phyloP scores from a whole-genome alignment of 2,797 vertebrate species.

The Avahi laniger region DNA sequence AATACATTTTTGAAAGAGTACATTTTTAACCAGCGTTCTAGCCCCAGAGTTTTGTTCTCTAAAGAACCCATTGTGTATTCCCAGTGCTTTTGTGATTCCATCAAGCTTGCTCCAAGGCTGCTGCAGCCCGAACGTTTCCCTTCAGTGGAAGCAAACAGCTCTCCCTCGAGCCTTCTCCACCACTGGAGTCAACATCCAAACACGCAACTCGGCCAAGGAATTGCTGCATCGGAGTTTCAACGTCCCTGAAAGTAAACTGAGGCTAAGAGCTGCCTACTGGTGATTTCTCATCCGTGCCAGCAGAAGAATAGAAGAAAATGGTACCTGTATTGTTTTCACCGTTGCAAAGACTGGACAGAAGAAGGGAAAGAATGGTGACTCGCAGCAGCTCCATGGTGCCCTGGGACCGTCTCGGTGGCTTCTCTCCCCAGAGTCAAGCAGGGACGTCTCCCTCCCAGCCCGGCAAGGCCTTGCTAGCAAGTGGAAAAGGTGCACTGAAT shows the following conservation, averaged over 20 bases:
- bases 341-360: constrained; percentile 60
- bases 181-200: neutral
- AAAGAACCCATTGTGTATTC: neutral
- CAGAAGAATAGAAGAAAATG: neutral
- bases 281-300: neutral
- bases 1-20: neutral
- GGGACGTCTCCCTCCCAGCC: constrained; percentile 68
- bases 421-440: constrained; percentile 69
- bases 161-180: neutral
- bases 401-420: constrained; percentile 48
- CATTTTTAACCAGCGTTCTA: neutral
- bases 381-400: constrained; percentile 85
- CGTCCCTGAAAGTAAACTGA: neutral
- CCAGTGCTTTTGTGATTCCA: neutral
- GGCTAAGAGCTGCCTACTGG: neutral
- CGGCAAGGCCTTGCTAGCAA: constrained; percentile 79
- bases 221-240: neutral
- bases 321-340: constrained; percentile 68
- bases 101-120: neutral
- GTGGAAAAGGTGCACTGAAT: constrained; percentile 86
- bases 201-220: neutral
- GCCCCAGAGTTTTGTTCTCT: neutral
- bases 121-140: neutral
- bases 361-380: constrained; percentile 80
- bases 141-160: neutral